These are phyloP conservation scores for Himalopsyche kuldschensis DNA, from an alignment of 2,888 invertebrate species.

Conservation along the genomic window DNA sequence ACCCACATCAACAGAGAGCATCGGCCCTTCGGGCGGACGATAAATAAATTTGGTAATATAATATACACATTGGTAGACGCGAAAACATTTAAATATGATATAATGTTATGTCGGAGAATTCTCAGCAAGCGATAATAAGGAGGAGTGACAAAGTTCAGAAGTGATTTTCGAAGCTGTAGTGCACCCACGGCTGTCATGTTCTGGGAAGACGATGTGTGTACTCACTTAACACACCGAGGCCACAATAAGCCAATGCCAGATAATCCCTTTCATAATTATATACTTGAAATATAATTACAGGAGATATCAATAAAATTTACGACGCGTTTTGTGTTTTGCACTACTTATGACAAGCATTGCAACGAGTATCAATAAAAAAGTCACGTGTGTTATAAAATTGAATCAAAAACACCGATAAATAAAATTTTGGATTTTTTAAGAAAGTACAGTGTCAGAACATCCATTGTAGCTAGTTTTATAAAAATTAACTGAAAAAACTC, in stretches of 20 bases:
- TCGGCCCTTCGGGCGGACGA: not conserved
- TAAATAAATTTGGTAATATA: slow-evolving; percentile 9
- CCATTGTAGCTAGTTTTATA: no score
- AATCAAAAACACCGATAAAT: no score
- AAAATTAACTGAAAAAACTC: no score
- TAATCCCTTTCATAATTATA: no score
- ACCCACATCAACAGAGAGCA: not conserved
- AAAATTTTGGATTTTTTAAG: no score
- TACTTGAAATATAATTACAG: no score
- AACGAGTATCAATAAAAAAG: no score
- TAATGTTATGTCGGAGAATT: slow-evolving; percentile 3
- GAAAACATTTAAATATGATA: slow-evolving; percentile 6
- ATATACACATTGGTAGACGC: not conserved
- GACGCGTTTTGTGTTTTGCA: no score
- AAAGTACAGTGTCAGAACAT: no score
- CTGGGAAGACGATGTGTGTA: not conserved
- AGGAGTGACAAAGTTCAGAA: slow-evolving; percentile 12
- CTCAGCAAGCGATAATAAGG: not conserved
- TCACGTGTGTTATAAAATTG: no score
- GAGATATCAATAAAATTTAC: no score
- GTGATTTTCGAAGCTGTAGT: slow-evolving; percentile 9
- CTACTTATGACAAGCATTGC: no score
- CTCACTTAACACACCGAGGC: not conserved
- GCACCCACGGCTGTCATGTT: slow-evolving; percentile 14
- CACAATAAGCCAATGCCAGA: not conserved